These are phyloP conservation scores for Cactoblastis cactorum DNA, from an alignment of 2,888 invertebrate species.

Conservation along the genomic window DNA sequence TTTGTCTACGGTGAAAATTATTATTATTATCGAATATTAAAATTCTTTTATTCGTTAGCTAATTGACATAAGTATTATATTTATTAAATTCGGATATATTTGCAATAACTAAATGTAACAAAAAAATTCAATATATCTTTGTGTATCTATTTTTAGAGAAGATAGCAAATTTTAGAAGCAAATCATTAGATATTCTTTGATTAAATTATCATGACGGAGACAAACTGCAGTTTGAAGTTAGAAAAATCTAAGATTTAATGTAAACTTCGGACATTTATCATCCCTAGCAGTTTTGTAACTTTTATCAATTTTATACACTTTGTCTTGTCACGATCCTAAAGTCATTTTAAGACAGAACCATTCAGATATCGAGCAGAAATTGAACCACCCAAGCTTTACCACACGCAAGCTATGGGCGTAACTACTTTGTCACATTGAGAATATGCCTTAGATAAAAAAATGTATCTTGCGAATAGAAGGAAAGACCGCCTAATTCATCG, in stretches of 20 bases:
- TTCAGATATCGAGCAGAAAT: constrained; percentile 14
- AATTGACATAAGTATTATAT: no score
- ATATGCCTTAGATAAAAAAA: constrained; percentile 49
- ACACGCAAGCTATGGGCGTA: constrained; percentile 71
- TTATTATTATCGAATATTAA: no score
- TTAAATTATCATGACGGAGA: constrained; percentile 24
- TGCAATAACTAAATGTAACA: no score
- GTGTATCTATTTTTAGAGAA: no score
- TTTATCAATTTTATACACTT: not conserved
- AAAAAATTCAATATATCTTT: no score
- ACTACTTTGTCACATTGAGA: constrained; percentile 67
- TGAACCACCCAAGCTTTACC: constrained; percentile 67
- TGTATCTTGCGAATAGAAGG: constrained; percentile 50
- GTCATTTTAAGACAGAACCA: not conserved
- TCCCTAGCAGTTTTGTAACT: constrained; percentile 8
- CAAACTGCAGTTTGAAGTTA: constrained; percentile 33
- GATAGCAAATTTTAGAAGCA: not conserved
- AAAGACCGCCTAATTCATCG: constrained; percentile 70
- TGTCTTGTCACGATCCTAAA: not conserved
- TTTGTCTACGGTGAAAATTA: no score
- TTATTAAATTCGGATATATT: no score
- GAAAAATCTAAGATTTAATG: constrained; percentile 18
- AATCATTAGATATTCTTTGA: constrained; percentile 17
- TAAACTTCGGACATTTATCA: constrained; percentile 36
- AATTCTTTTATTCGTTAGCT: no score